Base-by-base conservation (phyloP, 1,140 invertebrate species). In the Phthorimaea operculella region DNA sequence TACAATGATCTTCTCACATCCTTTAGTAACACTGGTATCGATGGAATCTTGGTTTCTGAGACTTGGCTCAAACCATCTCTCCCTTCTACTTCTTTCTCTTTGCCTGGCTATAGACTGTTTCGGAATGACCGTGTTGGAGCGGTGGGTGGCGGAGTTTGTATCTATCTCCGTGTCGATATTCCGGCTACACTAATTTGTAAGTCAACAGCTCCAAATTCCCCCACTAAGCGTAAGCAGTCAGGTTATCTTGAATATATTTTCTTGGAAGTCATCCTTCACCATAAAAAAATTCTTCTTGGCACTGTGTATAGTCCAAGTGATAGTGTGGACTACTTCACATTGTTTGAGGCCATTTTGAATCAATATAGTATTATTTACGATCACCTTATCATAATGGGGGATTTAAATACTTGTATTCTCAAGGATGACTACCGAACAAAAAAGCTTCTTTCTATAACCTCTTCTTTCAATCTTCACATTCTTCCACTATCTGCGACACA, bases 51-150 rank as follows among this genome's bases (percentile, higher is more conserved):
- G 8, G 44, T 47, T 47, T 47, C 44, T 9, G 44, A 47, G 16
- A 47, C 44, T 9, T 47, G n/a, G 14, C 15, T 47, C 1, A 17
- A 47, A 9, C 16, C 44, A 9, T 47, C 14, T 15, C 44, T 47
- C 44, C 44, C 44, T 15, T 47, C 44, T 15, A 47, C 44, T 15
- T 47, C 44, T 47, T 47, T 9, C n/a, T 47, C 44, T 47, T 15
- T 47, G 8, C 44, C 44, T 3, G 44, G 44, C 15, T 47, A 15
- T 15, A 15, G 15, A 4, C 44, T 47, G 15, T 16, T 15, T 16
- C 44, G 44, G 4, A 47, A 47, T 47, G 44, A 47, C 15, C 44
- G 44, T 3, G n/a, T 16, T 16, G 16, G 44, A 1, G 2, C 15
- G 1, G 8, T 3, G 7, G 14, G 8, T 17, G 44, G 44, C 15